Evolutionary conservation across 2,797 vertebrate genomes (phyloP).

Genomic region (Coreius guichenoti): DNA sequence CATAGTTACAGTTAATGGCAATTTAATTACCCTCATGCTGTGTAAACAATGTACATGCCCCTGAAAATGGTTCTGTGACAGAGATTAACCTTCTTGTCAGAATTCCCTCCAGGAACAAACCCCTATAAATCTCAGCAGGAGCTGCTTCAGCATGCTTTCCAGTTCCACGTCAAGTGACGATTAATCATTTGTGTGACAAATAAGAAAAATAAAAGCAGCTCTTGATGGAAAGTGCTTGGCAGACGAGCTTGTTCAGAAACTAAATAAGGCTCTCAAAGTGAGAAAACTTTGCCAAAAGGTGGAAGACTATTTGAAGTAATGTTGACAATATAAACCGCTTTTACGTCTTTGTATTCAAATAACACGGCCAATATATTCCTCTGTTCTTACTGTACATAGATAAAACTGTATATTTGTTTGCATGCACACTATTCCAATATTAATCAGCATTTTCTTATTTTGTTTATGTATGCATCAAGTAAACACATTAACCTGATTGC

Average conservation of each 20-base stretch:
- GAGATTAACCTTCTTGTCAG: conserved; percentile 47
- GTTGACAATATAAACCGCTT: conserved; percentile 18
- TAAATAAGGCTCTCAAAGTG: conserved; percentile 35
- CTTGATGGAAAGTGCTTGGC: conserved; percentile 58
- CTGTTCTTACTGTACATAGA: not conserved
- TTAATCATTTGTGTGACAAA: conserved; percentile 79
- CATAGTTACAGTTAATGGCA: conserved; percentile 34
- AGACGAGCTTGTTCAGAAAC: conserved; percentile 44
- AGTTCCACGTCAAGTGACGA: conserved; percentile 76
- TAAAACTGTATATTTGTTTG: not conserved
- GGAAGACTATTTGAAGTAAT: not conserved
- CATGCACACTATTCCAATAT: not conserved
- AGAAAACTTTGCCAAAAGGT: conserved; percentile 3
- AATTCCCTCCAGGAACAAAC: conserved; percentile 49
- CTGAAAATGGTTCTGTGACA: conserved; percentile 48
- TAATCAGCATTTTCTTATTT: not conserved
- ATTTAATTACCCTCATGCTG: conserved; percentile 41
- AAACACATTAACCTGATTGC: not conserved
- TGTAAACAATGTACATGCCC: conserved; percentile 30
- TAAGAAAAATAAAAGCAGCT: conserved; percentile 71
- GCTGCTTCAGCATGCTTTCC: conserved; percentile 69
- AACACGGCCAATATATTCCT: not conserved
- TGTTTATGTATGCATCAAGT: not conserved
- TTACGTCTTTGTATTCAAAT: not conserved
- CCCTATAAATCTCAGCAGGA: conserved; percentile 60